Evolutionary conservation across 2,888 invertebrate species (phyloP), one percentile per base, ranked within the genome.

Genomic region (Cryptocephalus moraei): DNA sequence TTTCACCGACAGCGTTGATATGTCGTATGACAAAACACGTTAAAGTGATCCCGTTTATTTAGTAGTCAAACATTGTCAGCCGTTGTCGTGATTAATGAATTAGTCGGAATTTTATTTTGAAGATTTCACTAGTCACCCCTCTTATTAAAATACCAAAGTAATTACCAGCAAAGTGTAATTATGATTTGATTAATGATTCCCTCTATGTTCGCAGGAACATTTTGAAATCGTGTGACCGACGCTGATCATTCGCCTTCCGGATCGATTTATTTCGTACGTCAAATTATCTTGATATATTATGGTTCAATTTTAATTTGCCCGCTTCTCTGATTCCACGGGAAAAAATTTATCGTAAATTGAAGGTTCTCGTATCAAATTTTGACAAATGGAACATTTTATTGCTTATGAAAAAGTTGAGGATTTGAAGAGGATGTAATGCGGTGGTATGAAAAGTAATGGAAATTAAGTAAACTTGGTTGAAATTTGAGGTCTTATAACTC

Each of bases 101-200:
- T 22, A 22, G 22, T 22, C 22, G 49, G 56, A 58, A 61, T 62
- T 62, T 61, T 59, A 59, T 61, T 61, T 62, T 56, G 56, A 58
- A 62, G 57, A 56, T 55, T 59, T 55, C 49, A 56, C 61, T 51
- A 58, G 62, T 62, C 61, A 61, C 60, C 59, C 56, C 57, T 58
- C 56, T 58, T 60, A 59, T 59, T 59, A 59, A 58, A 59, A 59
- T 57, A 54, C 56, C 56, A 50, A 55, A 56, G 59, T 57, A 57
- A 59, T 59, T 57, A 57, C 59, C 54, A 52, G 51, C 49, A 53
- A 54, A 53, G 55, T 49, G 57, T 58, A 56, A 57, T 56, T 54
- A 52, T 47, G 40, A 55, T 59, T 57, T 60, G 60, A 60, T 60
- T 60, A 58, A 60, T 60, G 60, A 54, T 49, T 40, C 11, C 43